Base-by-base conservation (phyloP, 2,797 vertebrate genomes). In the Mormyrus hasselquistii region DNA sequence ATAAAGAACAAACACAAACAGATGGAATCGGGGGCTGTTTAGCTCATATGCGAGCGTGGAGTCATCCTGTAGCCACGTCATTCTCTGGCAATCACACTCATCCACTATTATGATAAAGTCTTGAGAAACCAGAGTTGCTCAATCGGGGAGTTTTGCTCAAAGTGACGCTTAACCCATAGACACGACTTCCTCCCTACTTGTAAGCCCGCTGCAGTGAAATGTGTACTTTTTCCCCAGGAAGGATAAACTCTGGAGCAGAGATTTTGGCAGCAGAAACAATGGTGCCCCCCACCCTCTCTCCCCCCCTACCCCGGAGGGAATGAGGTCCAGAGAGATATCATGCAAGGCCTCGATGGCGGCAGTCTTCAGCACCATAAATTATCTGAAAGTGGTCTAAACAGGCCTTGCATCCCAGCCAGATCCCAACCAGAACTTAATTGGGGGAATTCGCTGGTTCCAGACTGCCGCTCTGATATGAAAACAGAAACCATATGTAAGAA, bases 1-100 rank as follows among this genome's bases (percentile, higher is more conserved):
- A 7, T 49, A 90, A 52, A 76, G 53, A 87, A 90, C 89, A 88
- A 90, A 87, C 22, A 89, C 25, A 88, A 90, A 86, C 79, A 85
- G 79, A 88, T 87, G 86, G 41, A 69, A 85, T 88, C 47, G 44
- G 82, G 47, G 29, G 57, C 79, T 88, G 22, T 53, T 52, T 59
- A 38, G 16, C 59, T 53, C 14, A 62, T 38, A 88, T 88, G 22
- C 5, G 69, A 41, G 76, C 16, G 6, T 38, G 55, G 73, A 87
- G 16, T 29, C 62, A 25, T 86, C 47, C 57, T 69, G 62, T 16
- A 62, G 55, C 73, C 79, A 88, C 44, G 22, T 86, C 47, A 73
- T 69, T 86, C 83, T 69, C 19, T 53, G 57, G 29, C 87, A 88
- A 38, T 84, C 83, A 9, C 29, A 44, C 34, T 47, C 59, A 50